Conservation (phyloP, 2,888 invertebrate species). For the Aphelenchoides bicaudatus region DNA sequence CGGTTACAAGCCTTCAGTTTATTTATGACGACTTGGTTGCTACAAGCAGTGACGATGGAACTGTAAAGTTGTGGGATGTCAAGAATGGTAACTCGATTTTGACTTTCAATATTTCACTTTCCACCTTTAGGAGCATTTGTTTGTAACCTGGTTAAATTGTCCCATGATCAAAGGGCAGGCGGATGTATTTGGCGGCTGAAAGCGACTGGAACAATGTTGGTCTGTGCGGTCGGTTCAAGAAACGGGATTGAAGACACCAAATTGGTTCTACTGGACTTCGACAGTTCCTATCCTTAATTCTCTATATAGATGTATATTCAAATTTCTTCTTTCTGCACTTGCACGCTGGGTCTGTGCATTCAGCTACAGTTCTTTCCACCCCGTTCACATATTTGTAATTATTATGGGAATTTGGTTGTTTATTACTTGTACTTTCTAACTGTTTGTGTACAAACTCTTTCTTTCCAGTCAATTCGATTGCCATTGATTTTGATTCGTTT, state of each 20-base stretch:
- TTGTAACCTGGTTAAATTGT: slow-evolving; percentile 85
- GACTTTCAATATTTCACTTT: not conserved
- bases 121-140: slow-evolving; percentile 74
- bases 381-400: too few relatives aligned
- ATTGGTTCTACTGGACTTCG: slow-evolving; percentile 91
- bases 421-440: not conserved
- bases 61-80: slow-evolving; percentile 97
- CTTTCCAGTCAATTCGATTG: too few relatives aligned
- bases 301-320: not conserved
- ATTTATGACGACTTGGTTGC: slow-evolving; percentile 89
- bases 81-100: slow-evolving; percentile 63
- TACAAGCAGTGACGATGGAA: slow-evolving; percentile 97
- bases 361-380: too few relatives aligned
- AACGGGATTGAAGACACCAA: slow-evolving; percentile 99
- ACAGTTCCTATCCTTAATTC: slow-evolving; percentile 66
- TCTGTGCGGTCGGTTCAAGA: slow-evolving; percentile 95
- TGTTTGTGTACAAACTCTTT: too few relatives aligned
- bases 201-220: slow-evolving; percentile 89
- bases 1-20: slow-evolving; percentile 95
- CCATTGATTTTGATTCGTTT: too few relatives aligned
- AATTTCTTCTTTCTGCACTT: too few relatives aligned
- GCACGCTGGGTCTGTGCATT: too few relatives aligned
- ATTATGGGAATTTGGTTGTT: not conserved
- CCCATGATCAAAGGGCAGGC: slow-evolving; percentile 90
- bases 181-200: slow-evolving; percentile 97